These are phyloP conservation scores for Callionymus lyra DNA, from an alignment of 2,113 vertebrate species.

Conservation along the genomic window DNA sequence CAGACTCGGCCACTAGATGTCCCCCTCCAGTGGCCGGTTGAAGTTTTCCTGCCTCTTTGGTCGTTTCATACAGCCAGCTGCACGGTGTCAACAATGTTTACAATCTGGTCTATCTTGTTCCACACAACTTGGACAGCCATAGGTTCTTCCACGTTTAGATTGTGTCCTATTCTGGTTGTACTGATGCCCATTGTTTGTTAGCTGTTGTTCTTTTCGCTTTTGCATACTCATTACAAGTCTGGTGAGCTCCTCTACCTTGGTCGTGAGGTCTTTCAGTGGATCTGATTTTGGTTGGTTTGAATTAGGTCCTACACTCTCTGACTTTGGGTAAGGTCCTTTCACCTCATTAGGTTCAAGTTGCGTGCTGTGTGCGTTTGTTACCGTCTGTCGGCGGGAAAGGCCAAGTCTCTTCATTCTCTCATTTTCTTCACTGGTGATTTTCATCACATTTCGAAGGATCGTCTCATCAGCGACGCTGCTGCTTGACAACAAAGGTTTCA, in stretches of 20 bases:
- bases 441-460: constrained; percentile 9
- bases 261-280: constrained; percentile 1
- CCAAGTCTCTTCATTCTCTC: constrained; percentile 4
- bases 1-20: constrained; percentile 11
- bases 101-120: not conserved
- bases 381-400: not conserved
- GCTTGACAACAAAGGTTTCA: constrained; percentile 1
- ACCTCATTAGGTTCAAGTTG: too few relatives aligned
- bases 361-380: constrained; percentile 4
- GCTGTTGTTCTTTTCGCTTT: constrained; percentile 1
- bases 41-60: constrained; percentile 7
- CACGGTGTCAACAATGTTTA: constrained; percentile 12
- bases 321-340: not conserved
- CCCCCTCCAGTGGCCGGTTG: constrained; percentile 5
- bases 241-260: constrained; percentile 1
- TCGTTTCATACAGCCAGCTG: constrained; percentile 17
- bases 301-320: not conserved
- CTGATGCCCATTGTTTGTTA: not conserved
- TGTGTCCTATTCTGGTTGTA: not conserved
- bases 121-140: constrained; percentile 3
- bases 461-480: constrained; percentile 1
- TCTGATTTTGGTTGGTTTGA: not conserved
- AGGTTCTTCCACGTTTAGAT: not conserved
- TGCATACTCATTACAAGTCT: not conserved
- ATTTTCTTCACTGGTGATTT: constrained; percentile 7